Base-by-base conservation (phyloP, 1,140 invertebrate species). In the Rhagoletis zephyria region DNA sequence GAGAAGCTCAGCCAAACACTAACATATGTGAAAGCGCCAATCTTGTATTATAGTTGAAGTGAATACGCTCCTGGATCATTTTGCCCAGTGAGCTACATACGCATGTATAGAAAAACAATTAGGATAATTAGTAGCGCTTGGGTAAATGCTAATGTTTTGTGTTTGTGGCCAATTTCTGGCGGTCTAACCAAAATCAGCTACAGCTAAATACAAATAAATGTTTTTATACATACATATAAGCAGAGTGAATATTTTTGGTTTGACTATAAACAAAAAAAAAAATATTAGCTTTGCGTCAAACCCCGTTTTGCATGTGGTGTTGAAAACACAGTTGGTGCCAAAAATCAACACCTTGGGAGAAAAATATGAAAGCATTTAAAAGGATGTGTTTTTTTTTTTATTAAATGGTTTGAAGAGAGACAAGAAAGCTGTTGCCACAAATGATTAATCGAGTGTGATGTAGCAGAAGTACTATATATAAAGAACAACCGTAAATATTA, bases 371-470 rank as follows among this genome's bases (percentile, higher is more conserved):
- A 74, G n/a, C 5, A 14, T 48, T 3, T 7, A 45, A 74, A 14
- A 74, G n/a, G 45, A 6, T 70, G 14, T n/a, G 0, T 5, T 48
- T 10, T n/a, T 14, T 70, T 45, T 42, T 16, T 30, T 30, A 30
- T 30, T 81, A 19, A 81, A 74, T 16, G 4, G 10, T 67, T 0
- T 2, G 1, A 10, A n/a, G 42, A 4, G n/a, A 74, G 42, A 74
- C 70, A 74, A 81, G 74, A 16, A 56, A 59, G 19, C 7, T 74
- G 70, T 45, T 56, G 85, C n/a, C 40, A 45, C 19, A 85, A 85
- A 56, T 85, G 91, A 92, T 92, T 90, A 92, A 92, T 90, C 91
- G 91, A 88, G 90, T 91, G 90, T 90, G 90, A 70, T 87, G 42
- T 65, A 87, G 64, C 19, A 61, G 30, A 40, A 87, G 30, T 89